Conservation (phyloP, 2,797 vertebrate genomes). For the Scleropages formosus region DNA sequence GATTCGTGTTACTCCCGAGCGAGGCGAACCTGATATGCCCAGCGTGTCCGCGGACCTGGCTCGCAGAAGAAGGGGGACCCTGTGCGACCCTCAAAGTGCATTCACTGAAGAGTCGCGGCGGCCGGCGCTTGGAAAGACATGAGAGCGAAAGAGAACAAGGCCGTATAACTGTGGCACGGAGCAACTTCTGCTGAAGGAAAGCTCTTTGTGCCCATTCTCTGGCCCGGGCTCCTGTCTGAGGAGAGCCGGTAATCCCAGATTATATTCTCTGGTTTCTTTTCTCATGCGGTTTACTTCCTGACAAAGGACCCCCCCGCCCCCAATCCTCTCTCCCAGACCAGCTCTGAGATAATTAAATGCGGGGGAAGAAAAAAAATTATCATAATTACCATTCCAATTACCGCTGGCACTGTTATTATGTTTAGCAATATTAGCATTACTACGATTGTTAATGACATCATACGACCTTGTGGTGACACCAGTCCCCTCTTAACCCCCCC, state of each 20-base stretch:
- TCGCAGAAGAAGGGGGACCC: not conserved
- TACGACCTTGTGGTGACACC: slow-evolving; percentile 40
- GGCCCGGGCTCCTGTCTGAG: no score
- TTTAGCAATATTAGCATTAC: slow-evolving; percentile 39
- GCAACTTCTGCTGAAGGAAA: not conserved
- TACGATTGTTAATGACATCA: slow-evolving; percentile 40
- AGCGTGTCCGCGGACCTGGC: not conserved
- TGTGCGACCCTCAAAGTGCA: not conserved
- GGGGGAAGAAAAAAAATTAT: slow-evolving; percentile 34
- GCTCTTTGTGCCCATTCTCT: not conserved
- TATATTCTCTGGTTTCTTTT: slow-evolving; percentile 1
- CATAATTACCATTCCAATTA: slow-evolving; percentile 39
- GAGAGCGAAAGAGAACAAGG: not conserved
- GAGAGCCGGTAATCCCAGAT: not conserved
- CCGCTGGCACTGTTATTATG: slow-evolving; percentile 28
- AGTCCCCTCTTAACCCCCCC: slow-evolving; percentile 37
- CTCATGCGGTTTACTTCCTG: not conserved
- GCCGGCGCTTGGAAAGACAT: not conserved
- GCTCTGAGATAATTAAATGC: slow-evolving; percentile 32
- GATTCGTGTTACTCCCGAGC: not conserved
- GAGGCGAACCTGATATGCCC: not conserved
- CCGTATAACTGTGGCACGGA: not conserved
- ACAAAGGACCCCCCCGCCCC: slow-evolving; percentile 1
- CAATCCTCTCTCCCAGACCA: not conserved
- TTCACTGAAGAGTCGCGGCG: not conserved